Base-by-base conservation (phyloP, 2,113 vertebrate genomes). In the Vicugna pacos region DNA sequence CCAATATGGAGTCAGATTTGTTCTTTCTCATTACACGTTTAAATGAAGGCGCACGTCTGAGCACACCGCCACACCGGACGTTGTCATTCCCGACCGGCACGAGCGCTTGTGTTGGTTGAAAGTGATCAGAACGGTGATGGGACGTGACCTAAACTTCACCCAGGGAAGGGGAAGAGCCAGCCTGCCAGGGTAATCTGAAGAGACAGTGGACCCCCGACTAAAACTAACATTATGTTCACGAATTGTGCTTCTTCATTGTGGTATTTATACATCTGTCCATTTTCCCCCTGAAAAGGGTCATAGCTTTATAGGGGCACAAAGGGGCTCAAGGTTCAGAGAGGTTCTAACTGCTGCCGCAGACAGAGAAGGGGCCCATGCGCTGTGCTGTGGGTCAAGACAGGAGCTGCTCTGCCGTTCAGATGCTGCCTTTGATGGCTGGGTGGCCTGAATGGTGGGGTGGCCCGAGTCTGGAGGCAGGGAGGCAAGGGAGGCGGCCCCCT, bases 151-250 rank as follows among this genome's bases (percentile, higher is more conserved):
- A 11, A 22, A 35, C 28, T 32, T 24, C 60, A 50, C 3, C 48
- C 17, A 8, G 50, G 32, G 56, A 56, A 19, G 50, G 8, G 58
- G 11, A 56, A 75, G 58, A 4, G 11, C 17, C 65, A 13, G 26
- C 38, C 16, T 42, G 24, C 30, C 14, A 3, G 22, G 6, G 14
- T 1, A 26, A 22, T 24, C 3, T 22, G 14, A 20, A 67, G 12
- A 46, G 22, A 17, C 16, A 2, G 35, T 10, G 50, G 60, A 32
- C 60, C 38, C 67, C 26, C 6, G 22, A 22, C 28, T 24, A 77
- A 32, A 35, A 13, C 1, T 0, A 3, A 35, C 3, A 1, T 8
- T 56, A 4, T 7, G 2, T 28, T 26, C 17, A 1, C 1, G 35
- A 6, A 13, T 1, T 2, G 28, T 16, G 58, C 2, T 7, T 10